These are phyloP conservation scores for Lophotis ruficrista DNA, from an alignment of 2,113 vertebrate species.

Conservation along the genomic window DNA sequence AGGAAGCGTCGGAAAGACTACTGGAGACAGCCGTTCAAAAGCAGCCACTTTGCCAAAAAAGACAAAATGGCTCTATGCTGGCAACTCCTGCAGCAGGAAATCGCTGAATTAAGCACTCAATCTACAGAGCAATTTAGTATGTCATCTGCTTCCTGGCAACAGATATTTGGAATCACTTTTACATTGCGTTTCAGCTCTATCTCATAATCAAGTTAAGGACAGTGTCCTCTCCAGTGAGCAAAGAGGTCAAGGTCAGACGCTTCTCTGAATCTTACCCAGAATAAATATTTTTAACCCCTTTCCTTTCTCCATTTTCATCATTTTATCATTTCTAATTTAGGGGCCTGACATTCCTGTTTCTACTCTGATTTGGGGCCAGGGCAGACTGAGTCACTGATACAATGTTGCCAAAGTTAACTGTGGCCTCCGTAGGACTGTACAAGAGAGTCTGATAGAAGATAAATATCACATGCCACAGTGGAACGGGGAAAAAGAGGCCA, in stretches of 20 bases:
- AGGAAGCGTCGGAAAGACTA: slow-evolving; percentile 79
- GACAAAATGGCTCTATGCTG: slow-evolving; percentile 79
- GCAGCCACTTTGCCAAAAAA: slow-evolving; percentile 75
- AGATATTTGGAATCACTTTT: slow-evolving; percentile 78
- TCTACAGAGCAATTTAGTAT: slow-evolving; percentile 80
- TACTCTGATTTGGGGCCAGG: slow-evolving; percentile 50
- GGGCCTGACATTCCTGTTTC: slow-evolving; percentile 7
- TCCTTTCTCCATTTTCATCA: slow-evolving; percentile 33
- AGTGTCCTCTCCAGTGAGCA: slow-evolving; percentile 49
- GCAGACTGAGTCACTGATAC: slow-evolving; percentile 40
- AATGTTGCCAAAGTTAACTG: neutral
- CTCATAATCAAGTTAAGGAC: slow-evolving; percentile 62
- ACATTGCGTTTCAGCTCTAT: slow-evolving; percentile 69
- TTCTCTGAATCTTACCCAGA: slow-evolving; percentile 51
- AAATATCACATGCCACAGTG: neutral
- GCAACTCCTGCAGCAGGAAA: slow-evolving; percentile 78
- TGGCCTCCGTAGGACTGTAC: neutral
- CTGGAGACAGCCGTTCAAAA: slow-evolving; percentile 81
- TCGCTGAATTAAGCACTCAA: slow-evolving; percentile 79
- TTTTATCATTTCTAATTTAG: slow-evolving; percentile 61
- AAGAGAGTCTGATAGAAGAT: neutral
- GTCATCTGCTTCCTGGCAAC: slow-evolving; percentile 84
- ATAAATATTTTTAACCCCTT: slow-evolving; percentile 52
- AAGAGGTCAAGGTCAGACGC: slow-evolving; percentile 69
- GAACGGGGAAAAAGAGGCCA: neutral